These are phyloP conservation scores for Platichthys stellatus DNA, from an alignment of 2,113 vertebrate genomes.

Conservation along the genomic window DNA sequence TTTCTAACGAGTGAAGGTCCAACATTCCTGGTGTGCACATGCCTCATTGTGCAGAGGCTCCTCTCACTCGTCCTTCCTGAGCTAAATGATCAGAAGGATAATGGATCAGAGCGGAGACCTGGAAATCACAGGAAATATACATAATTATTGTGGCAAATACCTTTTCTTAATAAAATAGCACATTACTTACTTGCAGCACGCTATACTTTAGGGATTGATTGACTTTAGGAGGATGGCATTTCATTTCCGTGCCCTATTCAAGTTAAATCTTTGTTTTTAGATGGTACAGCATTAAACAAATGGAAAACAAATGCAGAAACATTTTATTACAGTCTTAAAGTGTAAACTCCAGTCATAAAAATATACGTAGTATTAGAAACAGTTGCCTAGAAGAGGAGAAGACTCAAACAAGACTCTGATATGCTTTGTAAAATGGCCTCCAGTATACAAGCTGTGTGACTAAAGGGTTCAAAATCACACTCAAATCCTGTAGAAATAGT, in stretches of 20 bases:
- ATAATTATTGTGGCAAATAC: not conserved
- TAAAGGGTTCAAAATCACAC: conserved; percentile 10
- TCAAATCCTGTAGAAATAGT: conserved; percentile 4
- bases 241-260: too few relatives aligned
- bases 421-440: not conserved
- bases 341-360: not conserved
- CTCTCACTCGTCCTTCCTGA: conserved; percentile 29
- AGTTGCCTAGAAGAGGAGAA: too few relatives aligned
- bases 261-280: too few relatives aligned
- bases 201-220: not conserved
- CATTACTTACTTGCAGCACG: not conserved
- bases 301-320: not conserved
- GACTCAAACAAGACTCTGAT: not conserved
- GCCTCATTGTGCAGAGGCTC: conserved; percentile 13
- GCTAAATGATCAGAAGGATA: conserved; percentile 28
- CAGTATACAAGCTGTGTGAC: not conserved
- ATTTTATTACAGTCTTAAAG: not conserved
- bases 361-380: not conserved
- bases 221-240: not conserved
- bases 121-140: not conserved
- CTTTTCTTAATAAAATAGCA: not conserved
- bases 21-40: conserved; percentile 79
- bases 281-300: not conserved
- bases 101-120: conserved; percentile 6
- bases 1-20: conserved; percentile 66